These are phyloP conservation scores for Ceyx cyanopectus DNA, from an alignment of 2,113 vertebrate species.

Conservation along the genomic window DNA sequence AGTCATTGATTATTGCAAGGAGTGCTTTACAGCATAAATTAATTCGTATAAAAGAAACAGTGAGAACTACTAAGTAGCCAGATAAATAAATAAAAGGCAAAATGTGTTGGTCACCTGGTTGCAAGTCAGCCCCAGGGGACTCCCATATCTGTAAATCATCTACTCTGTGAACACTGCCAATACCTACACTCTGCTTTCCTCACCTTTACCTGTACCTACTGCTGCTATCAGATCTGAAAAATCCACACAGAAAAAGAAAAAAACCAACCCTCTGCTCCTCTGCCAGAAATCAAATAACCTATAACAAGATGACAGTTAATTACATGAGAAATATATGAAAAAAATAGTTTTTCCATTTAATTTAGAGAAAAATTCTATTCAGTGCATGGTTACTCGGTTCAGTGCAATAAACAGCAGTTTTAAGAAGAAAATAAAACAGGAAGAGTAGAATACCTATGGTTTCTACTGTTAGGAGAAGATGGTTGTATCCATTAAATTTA, in stretches of 20 bases:
- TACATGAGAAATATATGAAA: neutral
- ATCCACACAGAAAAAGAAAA: neutral
- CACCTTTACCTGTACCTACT: neutral
- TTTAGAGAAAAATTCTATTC: neutral
- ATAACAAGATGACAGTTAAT: neutral
- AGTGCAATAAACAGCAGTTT: neutral
- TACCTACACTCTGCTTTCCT: neutral
- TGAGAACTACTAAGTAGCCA: conserved; percentile 15
- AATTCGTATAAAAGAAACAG: conserved; percentile 10
- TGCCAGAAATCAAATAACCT: neutral
- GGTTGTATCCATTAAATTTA: neutral
- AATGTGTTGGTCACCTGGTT: neutral
- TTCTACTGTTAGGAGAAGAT: neutral
- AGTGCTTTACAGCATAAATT: conserved; percentile 40
- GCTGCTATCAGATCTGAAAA: neutral
- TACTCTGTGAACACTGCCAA: neutral
- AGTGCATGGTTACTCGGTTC: neutral
- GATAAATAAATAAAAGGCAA: conserved; percentile 51
- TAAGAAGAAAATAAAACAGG: neutral
- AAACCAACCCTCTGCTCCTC: neutral
- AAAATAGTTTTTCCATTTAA: neutral
- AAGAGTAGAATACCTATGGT: neutral
- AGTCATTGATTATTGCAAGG: conserved; percentile 33
- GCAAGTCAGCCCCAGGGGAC: neutral
- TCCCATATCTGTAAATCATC: neutral